Conservation (phyloP, 2,888 invertebrate genomes). For the Drosophila quinaria region DNA sequence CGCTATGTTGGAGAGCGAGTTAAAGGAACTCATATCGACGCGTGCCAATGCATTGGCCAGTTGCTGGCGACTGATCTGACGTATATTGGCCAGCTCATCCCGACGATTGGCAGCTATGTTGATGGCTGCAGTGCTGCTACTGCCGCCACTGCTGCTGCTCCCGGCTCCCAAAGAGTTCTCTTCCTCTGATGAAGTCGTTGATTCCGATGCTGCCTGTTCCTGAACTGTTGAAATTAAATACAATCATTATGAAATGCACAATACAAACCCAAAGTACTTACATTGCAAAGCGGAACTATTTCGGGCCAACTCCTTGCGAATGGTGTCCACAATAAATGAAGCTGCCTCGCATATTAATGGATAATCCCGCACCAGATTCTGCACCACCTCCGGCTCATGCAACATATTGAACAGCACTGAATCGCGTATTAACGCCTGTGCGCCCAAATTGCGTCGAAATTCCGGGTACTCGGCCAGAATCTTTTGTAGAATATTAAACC, state of each 20-base stretch:
- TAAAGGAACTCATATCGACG: conserved; percentile 82
- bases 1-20: conserved; percentile 85
- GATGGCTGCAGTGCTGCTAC: conserved; percentile 60
- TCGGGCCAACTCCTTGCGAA: conserved; percentile 84
- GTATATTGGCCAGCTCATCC: conserved; percentile 82
- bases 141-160: conserved; percentile 77
- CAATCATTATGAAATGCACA: background rate
- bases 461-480: conserved; percentile 90
- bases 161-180: conserved; percentile 82
- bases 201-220: conserved; percentile 84
- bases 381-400: conserved; percentile 88
- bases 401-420: conserved; percentile 90
- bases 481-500: conserved; percentile 87
- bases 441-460: conserved; percentile 89
- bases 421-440: conserved; percentile 90
- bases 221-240: conserved; percentile 62
- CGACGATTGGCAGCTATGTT: conserved; percentile 62
- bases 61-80: conserved; percentile 85
- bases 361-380: conserved; percentile 89
- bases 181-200: conserved; percentile 85
- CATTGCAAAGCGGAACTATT: conserved; percentile 77
- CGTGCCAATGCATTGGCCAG: conserved; percentile 83
- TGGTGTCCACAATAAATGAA: conserved; percentile 84
- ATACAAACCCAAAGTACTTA: conserved; percentile 30
- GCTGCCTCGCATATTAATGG: conserved; percentile 90